phyloP scores from a whole-genome alignment of 92 coral and sea anemone genomes.

The Palythoa grandiflora region DNA sequence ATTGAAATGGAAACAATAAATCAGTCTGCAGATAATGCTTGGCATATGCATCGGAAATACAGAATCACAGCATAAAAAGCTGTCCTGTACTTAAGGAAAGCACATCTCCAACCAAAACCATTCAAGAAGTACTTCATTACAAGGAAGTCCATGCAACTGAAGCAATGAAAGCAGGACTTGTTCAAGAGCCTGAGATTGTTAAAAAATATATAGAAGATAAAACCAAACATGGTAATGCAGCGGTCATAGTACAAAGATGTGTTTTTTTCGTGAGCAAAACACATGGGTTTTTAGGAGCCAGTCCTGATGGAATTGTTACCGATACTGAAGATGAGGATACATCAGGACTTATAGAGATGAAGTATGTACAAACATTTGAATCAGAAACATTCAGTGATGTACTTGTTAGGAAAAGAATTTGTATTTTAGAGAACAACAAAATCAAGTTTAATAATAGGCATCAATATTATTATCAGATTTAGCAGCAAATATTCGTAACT shows the following conservation, averaged over 20 bases:
- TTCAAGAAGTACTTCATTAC: slow-evolving; percentile 29
- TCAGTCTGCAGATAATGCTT: slow-evolving; percentile 28
- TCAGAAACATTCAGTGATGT: slow-evolving; percentile 52
- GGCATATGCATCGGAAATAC: slow-evolving; percentile 40
- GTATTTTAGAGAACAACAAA: slow-evolving; percentile 26
- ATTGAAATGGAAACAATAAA: slow-evolving; percentile 38
- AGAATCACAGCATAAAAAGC: slow-evolving; percentile 59
- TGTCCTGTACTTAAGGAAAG: slow-evolving; percentile 49
- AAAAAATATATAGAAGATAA: not conserved
- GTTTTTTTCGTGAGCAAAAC: slow-evolving; percentile 45
- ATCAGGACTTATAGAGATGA: slow-evolving; percentile 16
- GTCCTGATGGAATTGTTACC: slow-evolving; percentile 54
- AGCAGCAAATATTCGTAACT: slow-evolving; percentile 67
- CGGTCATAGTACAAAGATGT: slow-evolving; percentile 30
- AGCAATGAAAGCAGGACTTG: not conserved
- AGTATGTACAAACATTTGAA: not conserved
- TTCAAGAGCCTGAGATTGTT: not conserved
- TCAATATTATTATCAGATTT: slow-evolving; percentile 58
- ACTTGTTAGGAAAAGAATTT: slow-evolving; percentile 61
- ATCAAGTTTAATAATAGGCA: slow-evolving; percentile 48
- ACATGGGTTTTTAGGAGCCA: slow-evolving; percentile 52
- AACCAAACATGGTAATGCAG: no score
- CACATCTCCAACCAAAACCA: slow-evolving; percentile 57
- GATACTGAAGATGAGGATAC: not conserved
- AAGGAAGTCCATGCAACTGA: not conserved